phyloP scores from a whole-genome alignment of 2,888 invertebrate species.

The Metallyticus violacea region DNA sequence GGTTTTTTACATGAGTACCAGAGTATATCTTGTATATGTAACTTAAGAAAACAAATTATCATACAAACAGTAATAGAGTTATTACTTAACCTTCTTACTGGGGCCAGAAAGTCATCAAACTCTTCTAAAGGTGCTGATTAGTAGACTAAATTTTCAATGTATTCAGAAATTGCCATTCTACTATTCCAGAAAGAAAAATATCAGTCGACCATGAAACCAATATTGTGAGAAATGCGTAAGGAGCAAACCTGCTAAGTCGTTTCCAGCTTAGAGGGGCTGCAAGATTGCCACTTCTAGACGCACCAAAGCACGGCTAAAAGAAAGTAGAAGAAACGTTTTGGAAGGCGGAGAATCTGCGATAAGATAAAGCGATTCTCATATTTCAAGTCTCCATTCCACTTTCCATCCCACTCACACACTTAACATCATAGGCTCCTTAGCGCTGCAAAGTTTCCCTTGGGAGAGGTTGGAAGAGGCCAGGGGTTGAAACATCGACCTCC shows the following conservation, averaged over 20 bases:
- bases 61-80: no score
- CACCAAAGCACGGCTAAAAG: not conserved
- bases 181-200: no score
- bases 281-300: not conserved
- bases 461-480: not conserved
- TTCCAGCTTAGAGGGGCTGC: not conserved
- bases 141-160: no score
- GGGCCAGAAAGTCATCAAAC: no score
- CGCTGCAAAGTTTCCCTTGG: not conserved
- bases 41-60: no score
- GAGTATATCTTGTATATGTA: no score
- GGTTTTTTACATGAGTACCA: no score
- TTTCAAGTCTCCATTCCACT: constrained; percentile 9
- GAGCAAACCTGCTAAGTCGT: not conserved
- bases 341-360: not conserved
- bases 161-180: no score
- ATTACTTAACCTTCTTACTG: no score
- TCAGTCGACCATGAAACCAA: no score
- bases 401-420: not conserved
- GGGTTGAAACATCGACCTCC: constrained; percentile 13
- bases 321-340: not conserved
- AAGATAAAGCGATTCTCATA: constrained; percentile 15
- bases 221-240: not conserved
- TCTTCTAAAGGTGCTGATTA: no score
- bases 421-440: constrained; percentile 10